Conservation (phyloP, 2,888 invertebrate species). For the Thalpophila matura region DNA sequence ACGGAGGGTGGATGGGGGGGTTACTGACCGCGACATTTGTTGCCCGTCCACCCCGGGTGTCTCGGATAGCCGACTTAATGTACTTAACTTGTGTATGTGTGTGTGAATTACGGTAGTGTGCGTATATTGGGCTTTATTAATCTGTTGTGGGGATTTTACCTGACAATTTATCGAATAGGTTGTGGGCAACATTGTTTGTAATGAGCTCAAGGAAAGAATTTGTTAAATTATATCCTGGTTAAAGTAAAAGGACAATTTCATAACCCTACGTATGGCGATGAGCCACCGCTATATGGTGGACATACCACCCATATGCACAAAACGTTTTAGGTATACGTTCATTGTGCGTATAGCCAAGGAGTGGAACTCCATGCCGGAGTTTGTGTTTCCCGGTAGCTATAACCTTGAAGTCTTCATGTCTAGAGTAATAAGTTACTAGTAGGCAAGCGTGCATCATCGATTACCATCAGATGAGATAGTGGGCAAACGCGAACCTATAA, state of each 20-base stretch:
- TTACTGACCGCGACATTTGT: conserved; percentile 89
- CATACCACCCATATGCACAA: no score
- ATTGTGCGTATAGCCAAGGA: no score
- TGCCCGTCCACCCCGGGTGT: conserved; percentile 79
- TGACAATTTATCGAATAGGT: conserved; percentile 51
- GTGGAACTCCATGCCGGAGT: no score
- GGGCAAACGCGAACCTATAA: no score
- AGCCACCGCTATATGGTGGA: no score
- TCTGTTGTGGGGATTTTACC: conserved; percentile 61
- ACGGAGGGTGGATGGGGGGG: conserved; percentile 69
- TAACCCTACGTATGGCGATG: no score
- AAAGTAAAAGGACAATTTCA: neutral
- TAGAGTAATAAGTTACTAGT: no score
- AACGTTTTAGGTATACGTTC: no score
- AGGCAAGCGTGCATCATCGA: no score
- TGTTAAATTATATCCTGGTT: neutral
- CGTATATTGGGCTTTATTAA: conserved; percentile 55
- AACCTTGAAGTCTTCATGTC: no score
- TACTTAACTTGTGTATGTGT: conserved; percentile 63
- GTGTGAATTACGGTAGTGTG: conserved; percentile 52
- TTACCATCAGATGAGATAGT: no score
- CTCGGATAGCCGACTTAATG: conserved; percentile 73
- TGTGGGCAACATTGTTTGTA: conserved; percentile 19
- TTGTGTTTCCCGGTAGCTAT: no score
- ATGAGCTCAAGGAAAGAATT: conserved; percentile 1